A percentile compares a stretch with the other conserved stretches of the same genome.
Conservation (phyloP, 2,888 invertebrate species). For the Synergus umbraculus region DNA sequence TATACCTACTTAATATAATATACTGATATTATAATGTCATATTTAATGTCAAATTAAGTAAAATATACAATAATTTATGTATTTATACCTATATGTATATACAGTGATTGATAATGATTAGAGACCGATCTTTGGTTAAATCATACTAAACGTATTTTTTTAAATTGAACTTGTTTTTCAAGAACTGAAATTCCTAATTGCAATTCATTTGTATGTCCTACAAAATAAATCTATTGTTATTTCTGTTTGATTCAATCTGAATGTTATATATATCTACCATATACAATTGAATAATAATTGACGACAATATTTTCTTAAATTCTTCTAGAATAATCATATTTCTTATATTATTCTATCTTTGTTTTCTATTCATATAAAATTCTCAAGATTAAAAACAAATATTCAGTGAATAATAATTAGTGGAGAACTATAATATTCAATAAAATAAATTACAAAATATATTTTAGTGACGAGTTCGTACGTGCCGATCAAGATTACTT, state of each 20-base stretch:
- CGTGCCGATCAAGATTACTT: slow-evolving; percentile 76
- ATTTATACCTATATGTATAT: background rate
- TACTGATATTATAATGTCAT: background rate
- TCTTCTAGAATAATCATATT: background rate
- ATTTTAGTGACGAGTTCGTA: slow-evolving; percentile 68
- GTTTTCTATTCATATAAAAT: background rate
- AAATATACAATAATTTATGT: background rate
- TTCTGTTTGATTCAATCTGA: no score
- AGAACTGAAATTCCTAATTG: no score
- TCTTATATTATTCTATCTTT: background rate
- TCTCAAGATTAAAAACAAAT: no score
- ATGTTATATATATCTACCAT: no score
- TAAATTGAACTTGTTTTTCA: no score
- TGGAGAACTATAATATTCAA: background rate
- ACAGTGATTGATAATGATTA: background rate
- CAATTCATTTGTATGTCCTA: no score
- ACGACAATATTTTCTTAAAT: background rate
- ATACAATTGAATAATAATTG: slow-evolving; percentile 1
- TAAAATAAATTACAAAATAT: background rate
- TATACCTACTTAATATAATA: background rate
- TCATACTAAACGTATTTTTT: background rate
- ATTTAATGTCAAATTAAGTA: background rate
- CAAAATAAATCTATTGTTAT: no score
- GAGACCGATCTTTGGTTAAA: background rate
- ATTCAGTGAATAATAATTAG: no score